Conservation (phyloP, 64 coral and sea anemone species). For the Actinia equina region DNA sequence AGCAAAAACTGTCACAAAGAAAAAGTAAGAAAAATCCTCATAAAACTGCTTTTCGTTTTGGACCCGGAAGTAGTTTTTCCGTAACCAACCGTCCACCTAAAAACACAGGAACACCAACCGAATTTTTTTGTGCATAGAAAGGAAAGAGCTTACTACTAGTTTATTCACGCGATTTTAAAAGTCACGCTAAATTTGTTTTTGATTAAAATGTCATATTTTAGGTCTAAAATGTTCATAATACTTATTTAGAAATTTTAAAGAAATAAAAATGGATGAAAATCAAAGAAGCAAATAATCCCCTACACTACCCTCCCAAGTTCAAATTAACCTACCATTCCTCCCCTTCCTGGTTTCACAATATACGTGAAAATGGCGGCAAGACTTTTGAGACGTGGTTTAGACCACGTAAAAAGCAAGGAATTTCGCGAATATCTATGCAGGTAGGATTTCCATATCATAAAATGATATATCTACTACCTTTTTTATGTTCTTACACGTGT, state of each 20-base stretch:
- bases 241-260: not conserved
- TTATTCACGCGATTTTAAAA: not conserved
- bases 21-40: no score
- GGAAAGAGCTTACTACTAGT: no score
- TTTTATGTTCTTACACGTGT: not conserved
- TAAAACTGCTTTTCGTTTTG: no score
- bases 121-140: not conserved
- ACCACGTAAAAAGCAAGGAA: slow-evolving; percentile 94
- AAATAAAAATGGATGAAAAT: not conserved
- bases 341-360: not conserved
- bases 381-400: slow-evolving; percentile 44
- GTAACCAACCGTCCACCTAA: not conserved
- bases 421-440: slow-evolving; percentile 95
- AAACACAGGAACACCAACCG: not conserved
- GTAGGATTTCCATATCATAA: slow-evolving; percentile 10
- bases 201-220: not conserved
- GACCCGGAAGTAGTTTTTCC: not conserved
- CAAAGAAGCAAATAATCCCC: not conserved
- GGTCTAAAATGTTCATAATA: no score
- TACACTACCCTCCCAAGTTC: not conserved
- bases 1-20: no score
- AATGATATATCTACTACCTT: not conserved
- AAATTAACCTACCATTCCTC: not conserved
- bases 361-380: slow-evolving; percentile 63
- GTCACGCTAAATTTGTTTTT: not conserved